These are phyloP conservation scores for Cephus pygmeus DNA, from an alignment of 2,888 invertebrate genomes.

Conservation along the genomic window DNA sequence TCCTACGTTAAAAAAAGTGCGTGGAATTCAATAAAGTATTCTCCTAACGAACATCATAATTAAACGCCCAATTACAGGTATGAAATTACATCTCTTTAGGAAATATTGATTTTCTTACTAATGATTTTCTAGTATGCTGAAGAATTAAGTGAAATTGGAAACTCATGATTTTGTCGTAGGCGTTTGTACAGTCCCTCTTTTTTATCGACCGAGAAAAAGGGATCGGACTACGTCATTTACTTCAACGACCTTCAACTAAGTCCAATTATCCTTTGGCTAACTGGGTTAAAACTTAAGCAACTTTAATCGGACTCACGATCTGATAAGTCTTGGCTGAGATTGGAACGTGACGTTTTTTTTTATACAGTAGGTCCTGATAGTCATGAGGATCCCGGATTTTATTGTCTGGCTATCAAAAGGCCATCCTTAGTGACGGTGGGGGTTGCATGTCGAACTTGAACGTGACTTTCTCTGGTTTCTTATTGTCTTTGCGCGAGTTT, in stretches of 20 bases:
- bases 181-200: not conserved
- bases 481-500: not conserved
- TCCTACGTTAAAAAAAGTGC: not conserved
- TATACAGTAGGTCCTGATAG: not conserved
- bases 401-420: not conserved
- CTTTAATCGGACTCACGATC: not conserved
- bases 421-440: not conserved
- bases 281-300: conserved; percentile 2
- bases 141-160: not conserved
- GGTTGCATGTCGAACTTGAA: conserved; percentile 1
- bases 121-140: not conserved
- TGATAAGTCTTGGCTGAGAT: not conserved
- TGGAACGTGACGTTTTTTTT: not conserved
- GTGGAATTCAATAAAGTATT: not conserved
- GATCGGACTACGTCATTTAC: not conserved
- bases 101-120: not conserved
- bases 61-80: not conserved
- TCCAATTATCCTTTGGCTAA: not conserved
- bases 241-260: not conserved
- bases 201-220: not conserved
- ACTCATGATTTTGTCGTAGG: not conserved
- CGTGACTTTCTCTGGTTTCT: conserved; percentile 4
- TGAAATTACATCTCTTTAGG: not conserved
- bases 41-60: not conserved
- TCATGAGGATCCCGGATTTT: not conserved